These are phyloP conservation scores for Drosophila setifemur DNA, from an alignment of 1,140 invertebrate genomes.

Conservation along the genomic window DNA sequence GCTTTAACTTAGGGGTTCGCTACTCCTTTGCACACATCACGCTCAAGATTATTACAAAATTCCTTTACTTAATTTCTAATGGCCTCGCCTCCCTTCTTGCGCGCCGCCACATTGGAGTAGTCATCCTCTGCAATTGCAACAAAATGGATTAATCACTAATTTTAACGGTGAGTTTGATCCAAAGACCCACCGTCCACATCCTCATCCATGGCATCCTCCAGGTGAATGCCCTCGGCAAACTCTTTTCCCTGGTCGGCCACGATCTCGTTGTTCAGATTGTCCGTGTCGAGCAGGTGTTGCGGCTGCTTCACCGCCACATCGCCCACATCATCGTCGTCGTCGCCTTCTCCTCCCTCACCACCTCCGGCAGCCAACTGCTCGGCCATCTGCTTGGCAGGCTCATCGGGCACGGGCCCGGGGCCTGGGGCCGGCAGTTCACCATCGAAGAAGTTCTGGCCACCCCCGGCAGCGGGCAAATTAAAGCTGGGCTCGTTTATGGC, in stretches of 20 bases:
- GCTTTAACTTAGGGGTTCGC: conserved; percentile 5
- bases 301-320: conserved; percentile 75
- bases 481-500: conserved; percentile 74
- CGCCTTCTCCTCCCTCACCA: conserved; percentile 49
- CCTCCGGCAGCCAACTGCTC: conserved; percentile 24
- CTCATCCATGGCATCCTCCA: conserved; percentile 77
- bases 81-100: conserved; percentile 67
- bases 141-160: not conserved
- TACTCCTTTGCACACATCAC: conserved; percentile 33
- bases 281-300: conserved; percentile 65
- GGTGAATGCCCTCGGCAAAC: conserved; percentile 71
- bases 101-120: conserved; percentile 64
- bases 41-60: conserved; percentile 9
- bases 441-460: conserved; percentile 71
- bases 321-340: conserved; percentile 67
- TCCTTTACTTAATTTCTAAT: conserved; percentile 63
- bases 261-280: conserved; percentile 80
- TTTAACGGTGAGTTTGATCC: not conserved
- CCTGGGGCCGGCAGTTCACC: conserved; percentile 40
- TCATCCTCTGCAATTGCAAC: conserved; percentile 64
- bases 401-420: conserved; percentile 20
- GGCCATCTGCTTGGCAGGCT: conserved; percentile 46
- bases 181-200: conserved; percentile 72
- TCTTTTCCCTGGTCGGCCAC: conserved; percentile 80
- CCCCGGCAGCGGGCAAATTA: conserved; percentile 67